Conservation (phyloP, 2,888 invertebrate species). For the Polylopha cassiicola region DNA sequence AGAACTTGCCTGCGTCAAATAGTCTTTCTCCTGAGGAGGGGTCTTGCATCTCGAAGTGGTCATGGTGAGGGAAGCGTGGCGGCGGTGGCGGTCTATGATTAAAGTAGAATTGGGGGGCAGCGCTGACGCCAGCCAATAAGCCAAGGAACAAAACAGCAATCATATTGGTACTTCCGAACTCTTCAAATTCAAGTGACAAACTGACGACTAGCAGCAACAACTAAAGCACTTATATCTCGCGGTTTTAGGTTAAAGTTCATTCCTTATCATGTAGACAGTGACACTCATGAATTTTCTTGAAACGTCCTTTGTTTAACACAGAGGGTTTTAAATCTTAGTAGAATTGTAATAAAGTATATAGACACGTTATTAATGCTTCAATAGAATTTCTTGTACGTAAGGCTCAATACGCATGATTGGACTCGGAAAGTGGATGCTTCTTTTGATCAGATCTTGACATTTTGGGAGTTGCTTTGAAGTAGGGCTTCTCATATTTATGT, state of each 20-base stretch:
- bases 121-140: slow-evolving; percentile 41
- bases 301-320: background rate
- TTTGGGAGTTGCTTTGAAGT: no score
- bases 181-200: slow-evolving; percentile 3
- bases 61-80: slow-evolving; percentile 14
- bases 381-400: slow-evolving; percentile 10
- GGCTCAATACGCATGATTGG: slow-evolving; percentile 5
- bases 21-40: slow-evolving; percentile 34
- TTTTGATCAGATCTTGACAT: slow-evolving; percentile 4
- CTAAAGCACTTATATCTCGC: slow-evolving; percentile 7
- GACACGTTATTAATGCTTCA: background rate
- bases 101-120: slow-evolving; percentile 41
- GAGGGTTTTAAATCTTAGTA: background rate
- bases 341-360: background rate
- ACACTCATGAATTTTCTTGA: slow-evolving; percentile 14
- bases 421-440: slow-evolving; percentile 2
- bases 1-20: slow-evolving; percentile 54
- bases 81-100: slow-evolving; percentile 21
- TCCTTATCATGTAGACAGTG: slow-evolving; percentile 9
- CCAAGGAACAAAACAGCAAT: slow-evolving; percentile 38
- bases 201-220: slow-evolving; percentile 1
- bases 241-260: slow-evolving; percentile 14
- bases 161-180: slow-evolving; percentile 36
- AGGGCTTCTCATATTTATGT: no score
- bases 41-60: slow-evolving; percentile 15